Evolutionary conservation across 2,888 invertebrate species (phyloP), one percentile per base, ranked within the genome.

Genomic region (Lepidocyrtinus sp.): DNA sequence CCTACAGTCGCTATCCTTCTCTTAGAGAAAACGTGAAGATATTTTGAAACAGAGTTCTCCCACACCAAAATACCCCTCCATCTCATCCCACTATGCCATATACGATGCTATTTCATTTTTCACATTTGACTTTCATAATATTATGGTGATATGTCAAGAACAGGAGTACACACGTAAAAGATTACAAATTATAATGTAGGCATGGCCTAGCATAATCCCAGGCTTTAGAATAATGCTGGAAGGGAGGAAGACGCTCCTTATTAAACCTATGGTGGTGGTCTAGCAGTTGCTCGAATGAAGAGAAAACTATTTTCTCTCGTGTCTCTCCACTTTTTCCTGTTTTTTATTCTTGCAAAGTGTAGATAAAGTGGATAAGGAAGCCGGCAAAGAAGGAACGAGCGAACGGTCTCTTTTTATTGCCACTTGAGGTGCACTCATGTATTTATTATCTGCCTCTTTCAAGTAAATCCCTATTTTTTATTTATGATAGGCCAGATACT

Each of bases 91-190:
- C n/a, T n/a, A n/a, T n/a, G n/a, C n/a, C n/a, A n/a, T n/a, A n/a
- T n/a, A n/a, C n/a, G 50, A 50, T 59, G 59, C 59, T 21, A 59
- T 59, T 59, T 59, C 59, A 59, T 59, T 59, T 59, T 59, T 59
- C 59, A 59, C 46, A 78, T 78, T 78, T 78, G 72, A 78, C 77
- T 78, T 78, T 78, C 72, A 78, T 72, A 67, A 67, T 75, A 62
- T 72, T 78, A 78, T 78, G 67, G 61, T 76, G 62, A 70, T 77
- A 71, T 61, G 76, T 77, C 76, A 77, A 64, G 64, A 70, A 36
- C 76, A 77, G 76, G 70, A 76, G 76, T 63, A 59, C 59, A 59
- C 59, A 59, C 59, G 59, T 59, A 59, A 59, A 59, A 50, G 76
- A 69, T 75, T 67, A 75, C 67, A 75, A 67, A 75, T 75, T 59